Percentiles rank a stretch among this genome's conserved stretches.
Evolutionary conservation across 2,888 invertebrate species (phyloP).

Genomic region (Tribolium freemani): DNA sequence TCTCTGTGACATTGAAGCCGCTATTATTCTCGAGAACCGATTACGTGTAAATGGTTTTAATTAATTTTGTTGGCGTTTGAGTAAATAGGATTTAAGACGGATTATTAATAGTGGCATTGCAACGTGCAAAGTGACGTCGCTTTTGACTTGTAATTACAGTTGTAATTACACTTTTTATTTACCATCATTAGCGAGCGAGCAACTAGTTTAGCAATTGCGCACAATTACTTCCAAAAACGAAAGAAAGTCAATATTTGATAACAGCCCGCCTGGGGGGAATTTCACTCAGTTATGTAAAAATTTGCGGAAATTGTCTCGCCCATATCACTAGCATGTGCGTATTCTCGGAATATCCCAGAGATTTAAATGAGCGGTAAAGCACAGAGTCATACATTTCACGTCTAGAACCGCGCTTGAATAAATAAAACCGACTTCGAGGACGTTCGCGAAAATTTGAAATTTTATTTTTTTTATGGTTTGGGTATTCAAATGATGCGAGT

Average conservation of each 20-base stretch:
- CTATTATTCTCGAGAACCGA: background rate
- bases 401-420: too few relatives aligned
- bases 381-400: too few relatives aligned
- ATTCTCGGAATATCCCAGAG: background rate
- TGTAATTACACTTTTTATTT: too few relatives aligned
- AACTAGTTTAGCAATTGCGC: background rate
- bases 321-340: background rate
- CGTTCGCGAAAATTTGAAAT: too few relatives aligned
- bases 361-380: too few relatives aligned
- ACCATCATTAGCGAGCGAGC: too few relatives aligned
- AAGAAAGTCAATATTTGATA: background rate
- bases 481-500: too few relatives aligned
- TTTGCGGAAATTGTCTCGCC: background rate
- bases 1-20: background rate
- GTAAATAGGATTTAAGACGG: background rate
- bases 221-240: background rate
- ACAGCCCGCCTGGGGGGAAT: background rate
- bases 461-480: too few relatives aligned
- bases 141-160: background rate
- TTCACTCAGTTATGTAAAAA: background rate
- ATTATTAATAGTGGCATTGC: background rate
- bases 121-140: background rate
- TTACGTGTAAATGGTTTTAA: background rate
- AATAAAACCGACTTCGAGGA: too few relatives aligned
- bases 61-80: background rate